phyloP scores from a whole-genome alignment of 2,113 vertebrate species.

The Pholis gunnellus region DNA sequence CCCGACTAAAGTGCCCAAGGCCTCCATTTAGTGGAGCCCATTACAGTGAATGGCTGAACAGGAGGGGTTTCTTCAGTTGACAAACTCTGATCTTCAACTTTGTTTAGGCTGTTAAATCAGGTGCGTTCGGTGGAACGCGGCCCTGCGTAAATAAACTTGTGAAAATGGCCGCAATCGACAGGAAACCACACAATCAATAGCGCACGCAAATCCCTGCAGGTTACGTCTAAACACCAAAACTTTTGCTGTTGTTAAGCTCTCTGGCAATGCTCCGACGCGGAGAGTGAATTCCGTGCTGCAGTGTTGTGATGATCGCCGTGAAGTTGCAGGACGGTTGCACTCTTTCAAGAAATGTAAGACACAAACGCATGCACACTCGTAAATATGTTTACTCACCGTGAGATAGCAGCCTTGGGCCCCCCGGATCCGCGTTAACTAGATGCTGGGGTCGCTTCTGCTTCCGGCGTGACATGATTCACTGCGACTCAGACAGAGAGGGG shows the following conservation, averaged over 20 bases:
- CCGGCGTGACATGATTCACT: slow-evolving; percentile 89
- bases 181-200: neutral
- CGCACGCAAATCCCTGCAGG: neutral
- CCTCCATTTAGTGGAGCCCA: slow-evolving; percentile 51
- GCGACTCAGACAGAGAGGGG: slow-evolving; percentile 72
- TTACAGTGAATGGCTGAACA: slow-evolving; percentile 39
- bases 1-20: slow-evolving; percentile 39
- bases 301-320: neutral
- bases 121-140: slow-evolving; percentile 28
- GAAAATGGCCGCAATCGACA: neutral
- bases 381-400: slow-evolving; percentile 82
- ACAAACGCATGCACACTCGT: slow-evolving; percentile 15
- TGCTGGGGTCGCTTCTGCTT: slow-evolving; percentile 89
- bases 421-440: slow-evolving; percentile 85
- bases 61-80: slow-evolving; percentile 32
- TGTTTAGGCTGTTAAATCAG: slow-evolving; percentile 41
- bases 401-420: slow-evolving; percentile 79
- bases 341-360: neutral
- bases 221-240: neutral
- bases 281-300: neutral
- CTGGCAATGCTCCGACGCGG: too few relatives aligned
- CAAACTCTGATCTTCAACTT: slow-evolving; percentile 39
- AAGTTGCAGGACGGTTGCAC: neutral
- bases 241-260: neutral
- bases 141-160: neutral